Evolutionary conservation across 92 coral and sea anemone species (phyloP), one percentile per base, ranked within the genome.

Genomic region (Phenganax stokvisi): DNA sequence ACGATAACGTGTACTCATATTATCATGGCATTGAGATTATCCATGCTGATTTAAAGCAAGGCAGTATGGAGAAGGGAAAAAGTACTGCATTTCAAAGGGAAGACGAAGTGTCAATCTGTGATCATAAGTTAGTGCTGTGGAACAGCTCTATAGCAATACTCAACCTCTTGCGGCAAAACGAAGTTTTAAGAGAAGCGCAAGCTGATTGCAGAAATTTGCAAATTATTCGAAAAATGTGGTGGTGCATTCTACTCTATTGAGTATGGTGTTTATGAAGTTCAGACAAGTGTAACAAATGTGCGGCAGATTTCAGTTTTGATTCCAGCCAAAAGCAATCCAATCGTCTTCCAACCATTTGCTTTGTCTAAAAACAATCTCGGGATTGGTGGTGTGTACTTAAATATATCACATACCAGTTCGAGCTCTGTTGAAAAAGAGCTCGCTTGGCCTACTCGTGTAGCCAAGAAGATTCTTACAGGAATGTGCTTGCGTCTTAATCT

Each of bases 341-440:
- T 76, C 47, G 80, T 76, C 8, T 76, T 76, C 28, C 80, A 76
- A 27, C 68, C 80, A 0, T 57, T 76, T 20, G 54, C 68, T 4
- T 76, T 76, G 27, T 76, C 6, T 9, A 76, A 57, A 56, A 54
- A 76, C n/a, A 54, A 54, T 53, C n/a, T 3, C n/a, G 57, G 68
- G 30, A 25, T 53, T 11, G 80, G 80, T 54, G 80, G 80, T 28
- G 80, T 67, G 54, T 76, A 76, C n/a, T 56, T 76, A 17, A 76
- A 12, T 3, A 8, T 76, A 29, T 57, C 80, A 10, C 13, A 51
- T 3, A 76, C 47, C 47, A 37, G 53, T 6, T 31, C n/a, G 1
- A 13, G 53, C 13, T 0, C 13, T 47, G 68, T 9, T 20, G 6
- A 9, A 8, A 59, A 20, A 10, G 8, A 8, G 3, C 68, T 4